These are phyloP conservation scores for Polyploca ridens DNA, from an alignment of 2,888 invertebrate species.

Conservation along the genomic window DNA sequence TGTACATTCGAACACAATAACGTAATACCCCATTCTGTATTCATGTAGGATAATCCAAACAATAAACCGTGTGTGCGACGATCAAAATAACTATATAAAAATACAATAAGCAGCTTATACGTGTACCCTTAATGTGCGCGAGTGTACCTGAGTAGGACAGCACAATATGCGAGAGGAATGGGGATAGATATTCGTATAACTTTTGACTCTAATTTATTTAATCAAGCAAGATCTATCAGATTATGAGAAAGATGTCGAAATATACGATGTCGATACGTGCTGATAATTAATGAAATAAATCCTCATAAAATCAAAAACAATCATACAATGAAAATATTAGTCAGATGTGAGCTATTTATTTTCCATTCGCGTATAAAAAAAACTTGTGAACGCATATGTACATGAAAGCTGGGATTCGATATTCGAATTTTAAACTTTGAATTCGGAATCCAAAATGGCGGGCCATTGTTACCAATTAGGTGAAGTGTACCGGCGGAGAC, in stretches of 20 bases:
- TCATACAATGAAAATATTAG: no score
- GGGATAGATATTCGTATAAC: slow-evolving; percentile 35
- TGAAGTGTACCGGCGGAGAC: slow-evolving; percentile 59
- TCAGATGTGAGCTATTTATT: no score
- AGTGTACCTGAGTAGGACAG: slow-evolving; percentile 51
- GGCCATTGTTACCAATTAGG: slow-evolving; percentile 65
- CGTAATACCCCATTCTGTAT: slow-evolving; percentile 73
- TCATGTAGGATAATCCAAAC: slow-evolving; percentile 74
- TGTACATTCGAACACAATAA: slow-evolving; percentile 72
- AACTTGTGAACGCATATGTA: slow-evolving; percentile 17
- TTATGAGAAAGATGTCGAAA: not conserved
- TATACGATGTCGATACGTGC: not conserved
- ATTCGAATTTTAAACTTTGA: slow-evolving; percentile 53
- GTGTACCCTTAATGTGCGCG: slow-evolving; percentile 73
- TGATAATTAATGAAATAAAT: no score
- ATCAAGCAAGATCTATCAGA: not conserved
- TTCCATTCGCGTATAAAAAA: not conserved
- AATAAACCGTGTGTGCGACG: slow-evolving; percentile 71
- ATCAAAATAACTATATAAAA: slow-evolving; percentile 83
- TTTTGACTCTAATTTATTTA: slow-evolving; percentile 56
- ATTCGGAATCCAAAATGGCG: slow-evolving; percentile 59
- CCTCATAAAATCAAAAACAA: no score
- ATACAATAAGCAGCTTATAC: slow-evolving; percentile 82
- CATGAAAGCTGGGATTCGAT: slow-evolving; percentile 23
- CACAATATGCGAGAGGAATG: slow-evolving; percentile 27